Conservation (phyloP, 2,113 vertebrate species). For the Crotalus horridus region DNA sequence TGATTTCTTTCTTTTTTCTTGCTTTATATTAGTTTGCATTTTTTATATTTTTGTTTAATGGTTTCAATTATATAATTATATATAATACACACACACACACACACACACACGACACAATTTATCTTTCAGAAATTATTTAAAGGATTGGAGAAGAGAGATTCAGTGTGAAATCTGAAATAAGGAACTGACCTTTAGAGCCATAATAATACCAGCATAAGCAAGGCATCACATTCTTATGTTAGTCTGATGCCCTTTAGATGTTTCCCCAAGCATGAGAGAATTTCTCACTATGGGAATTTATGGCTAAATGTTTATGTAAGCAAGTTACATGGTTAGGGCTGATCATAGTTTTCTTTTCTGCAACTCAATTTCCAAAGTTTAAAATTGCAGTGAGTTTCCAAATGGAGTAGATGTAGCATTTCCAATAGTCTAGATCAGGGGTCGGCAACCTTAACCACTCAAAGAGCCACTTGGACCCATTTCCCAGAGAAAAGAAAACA, state of each 20-base stretch:
- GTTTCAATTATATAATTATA: neutral
- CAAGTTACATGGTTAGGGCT: neutral
- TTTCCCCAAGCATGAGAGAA: neutral
- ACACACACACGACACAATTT: constrained; percentile 2
- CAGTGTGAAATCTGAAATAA: neutral
- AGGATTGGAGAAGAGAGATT: neutral
- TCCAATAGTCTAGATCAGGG: neutral
- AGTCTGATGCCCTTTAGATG: neutral
- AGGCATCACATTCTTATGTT: neutral
- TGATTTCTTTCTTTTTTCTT: neutral
- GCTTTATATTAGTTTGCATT: neutral
- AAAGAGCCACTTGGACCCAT: too few species aligned
- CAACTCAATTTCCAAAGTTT: neutral
- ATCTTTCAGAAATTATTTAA: constrained; percentile 1
- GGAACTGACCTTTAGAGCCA: neutral
- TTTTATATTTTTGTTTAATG: neutral
- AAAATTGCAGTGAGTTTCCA: neutral
- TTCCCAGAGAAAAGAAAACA: too few species aligned
- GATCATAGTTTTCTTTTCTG: neutral
- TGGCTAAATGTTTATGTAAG: neutral
- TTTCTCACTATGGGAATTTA: neutral
- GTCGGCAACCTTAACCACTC: too few species aligned
- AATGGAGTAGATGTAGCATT: neutral
- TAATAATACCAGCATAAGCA: neutral
- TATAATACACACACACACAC: too few species aligned